Evolutionary conservation across 2,113 vertebrate genomes (phyloP), one percentile per base, ranked within the genome.

Genomic region (Platysteira castanea): DNA sequence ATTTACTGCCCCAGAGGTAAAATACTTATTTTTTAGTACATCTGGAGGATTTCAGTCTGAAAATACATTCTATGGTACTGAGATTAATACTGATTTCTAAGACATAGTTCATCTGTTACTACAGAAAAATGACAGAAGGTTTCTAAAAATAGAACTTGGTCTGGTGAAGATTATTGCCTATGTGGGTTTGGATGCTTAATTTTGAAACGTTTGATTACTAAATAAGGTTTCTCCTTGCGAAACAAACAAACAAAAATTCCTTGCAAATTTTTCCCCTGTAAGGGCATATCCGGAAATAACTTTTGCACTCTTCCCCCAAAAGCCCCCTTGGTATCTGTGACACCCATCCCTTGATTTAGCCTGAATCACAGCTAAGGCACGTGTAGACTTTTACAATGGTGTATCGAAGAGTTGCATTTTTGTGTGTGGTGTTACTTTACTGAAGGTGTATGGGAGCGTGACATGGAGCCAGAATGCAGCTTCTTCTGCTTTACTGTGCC

Each of bases 311-410:
- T 41, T 84, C 2, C 6, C 12, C 4, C 2, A 6, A 24, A 69
- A 49, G 4, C 22, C 86, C 17, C 15, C 7, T 8, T 86, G 54
- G 9, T 22, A 8, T n/a, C 31, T 57, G 26, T 60, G 50, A 8
- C 37, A 69, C 9, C 13, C 0, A 3, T 64, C 21, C n/a, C 22
- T 80, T 53, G 31, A 11, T 65, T 83, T 80, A 47, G 17, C 15
- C 10, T 15, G 8, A 49, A 12, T 77, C 10, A 15, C 31, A 81
- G 22, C 35, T 59, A 16, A 52, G 37, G 13, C 27, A 54, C 1
- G 0, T 2, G 22, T 44, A 46, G 35, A 54, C 21, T 50, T 64
- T 30, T 39, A 4, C 73, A n/a, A 0, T 63, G 23, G 26, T 54
- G 15, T 18, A 30, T 30, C 30, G 52, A 53, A 53, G 16, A 30